phyloP scores from a whole-genome alignment of 2,797 vertebrate genomes.

The Toxotes lorentzi region DNA sequence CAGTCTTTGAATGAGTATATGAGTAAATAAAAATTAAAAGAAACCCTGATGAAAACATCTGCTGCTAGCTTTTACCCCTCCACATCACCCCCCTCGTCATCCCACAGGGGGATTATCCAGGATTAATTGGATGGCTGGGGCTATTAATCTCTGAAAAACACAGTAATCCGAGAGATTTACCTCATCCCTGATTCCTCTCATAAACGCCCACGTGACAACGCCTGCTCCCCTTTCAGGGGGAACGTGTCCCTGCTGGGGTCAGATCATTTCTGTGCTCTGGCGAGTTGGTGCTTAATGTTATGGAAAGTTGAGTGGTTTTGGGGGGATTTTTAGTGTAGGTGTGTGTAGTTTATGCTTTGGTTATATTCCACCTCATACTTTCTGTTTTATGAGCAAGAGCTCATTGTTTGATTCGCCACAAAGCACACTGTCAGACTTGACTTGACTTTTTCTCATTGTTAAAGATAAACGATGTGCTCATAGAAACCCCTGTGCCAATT shows the following conservation, averaged over 20 bases:
- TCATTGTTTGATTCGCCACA: not conserved
- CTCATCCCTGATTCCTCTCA: conserved; percentile 64
- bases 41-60: conserved; percentile 53
- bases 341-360: not conserved
- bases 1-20: conserved; percentile 31
- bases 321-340: conserved; percentile 31
- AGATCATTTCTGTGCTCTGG: conserved; percentile 24
- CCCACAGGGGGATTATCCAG: conserved; percentile 68
- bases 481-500: not conserved
- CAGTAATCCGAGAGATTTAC: conserved; percentile 75
- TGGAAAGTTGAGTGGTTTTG: conserved; percentile 30
- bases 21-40: conserved; percentile 52
- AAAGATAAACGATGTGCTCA: not conserved
- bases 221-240: conserved; percentile 47
- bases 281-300: not conserved
- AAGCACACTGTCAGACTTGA: not conserved
- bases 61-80: conserved; percentile 20
- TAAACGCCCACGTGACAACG: conserved; percentile 61
- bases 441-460: not conserved
- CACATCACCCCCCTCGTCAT: not conserved
- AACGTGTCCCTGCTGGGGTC: conserved; percentile 27
- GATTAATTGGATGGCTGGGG: conserved; percentile 74
- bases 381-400: conserved; percentile 20
- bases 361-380: conserved; percentile 15
- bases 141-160: conserved; percentile 75